phyloP scores from a whole-genome alignment of 2,888 invertebrate genomes.

The Drosophila prolongata region DNA sequence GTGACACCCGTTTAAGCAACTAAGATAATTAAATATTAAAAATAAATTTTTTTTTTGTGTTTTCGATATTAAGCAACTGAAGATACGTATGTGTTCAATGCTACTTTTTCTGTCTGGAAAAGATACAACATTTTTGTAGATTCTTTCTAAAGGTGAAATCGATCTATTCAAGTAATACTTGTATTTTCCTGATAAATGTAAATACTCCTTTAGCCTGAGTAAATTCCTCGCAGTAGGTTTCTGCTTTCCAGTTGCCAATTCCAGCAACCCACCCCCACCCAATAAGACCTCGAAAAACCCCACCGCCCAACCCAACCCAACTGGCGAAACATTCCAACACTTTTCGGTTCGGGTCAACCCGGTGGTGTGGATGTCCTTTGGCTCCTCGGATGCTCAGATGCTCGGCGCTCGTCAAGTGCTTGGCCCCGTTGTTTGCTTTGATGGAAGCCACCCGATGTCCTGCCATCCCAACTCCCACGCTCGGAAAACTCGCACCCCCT shows the following conservation, averaged over 20 bases:
- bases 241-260: slow-evolving; percentile 4
- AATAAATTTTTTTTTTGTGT: too few relatives aligned
- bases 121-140: too few relatives aligned
- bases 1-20: too few relatives aligned
- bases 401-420: slow-evolving; percentile 61
- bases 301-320: background rate
- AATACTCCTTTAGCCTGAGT: background rate
- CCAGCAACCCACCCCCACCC: background rate
- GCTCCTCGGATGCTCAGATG: slow-evolving; percentile 5
- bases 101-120: too few relatives aligned
- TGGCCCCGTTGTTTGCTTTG: slow-evolving; percentile 64
- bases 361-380: slow-evolving; percentile 5
- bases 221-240: background rate
- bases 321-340: slow-evolving; percentile 17
- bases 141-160: too few relatives aligned
- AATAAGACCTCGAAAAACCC: background rate
- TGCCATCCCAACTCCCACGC: slow-evolving; percentile 4
- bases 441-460: slow-evolving; percentile 51
- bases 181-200: background rate
- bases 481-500: background rate
- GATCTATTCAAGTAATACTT: too few relatives aligned
- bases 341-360: slow-evolving; percentile 14
- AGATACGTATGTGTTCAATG: too few relatives aligned
- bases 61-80: too few relatives aligned
- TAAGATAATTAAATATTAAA: too few relatives aligned